Evolutionary conservation across 2,888 invertebrate species (phyloP), one percentile per base, ranked within the genome.

Genomic region (Cryptophagus acutangulus): DNA sequence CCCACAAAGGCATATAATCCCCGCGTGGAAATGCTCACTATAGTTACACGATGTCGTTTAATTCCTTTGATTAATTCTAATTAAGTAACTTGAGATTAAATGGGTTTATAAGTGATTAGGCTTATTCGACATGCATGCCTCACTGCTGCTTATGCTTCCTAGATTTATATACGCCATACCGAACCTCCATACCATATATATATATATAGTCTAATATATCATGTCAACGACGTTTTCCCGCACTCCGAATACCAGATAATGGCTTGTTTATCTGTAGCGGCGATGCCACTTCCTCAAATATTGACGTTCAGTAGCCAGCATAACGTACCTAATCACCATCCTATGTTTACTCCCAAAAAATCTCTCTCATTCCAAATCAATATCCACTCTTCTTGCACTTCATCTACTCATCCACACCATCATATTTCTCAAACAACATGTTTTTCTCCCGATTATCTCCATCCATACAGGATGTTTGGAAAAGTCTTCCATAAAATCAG

Each of bases 291-390:
- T 35, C 33, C 40, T 50, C 48, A 48, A 54, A 54, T 54, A 54
- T 54, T 54, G 54, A 52, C 54, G 44, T 39, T 48, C 43, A 46
- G 49, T 50, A 50, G 51, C 48, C 50, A n/a, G n/a, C n/a, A n/a
- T 35, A 38, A 49, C 49, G 43, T 48, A 43, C 37, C 45, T 50
- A 54, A 52, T 54, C 52, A 49, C 37, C 43, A 37, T 47, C n/a
- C 42, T 45, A 26, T 51, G 48, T 49, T 51, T 49, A 53, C 45
- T n/a, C n/a, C 31, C 15, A 15, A 31, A 31, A 31, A 31, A 31
- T 31, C 15, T 31, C n/a, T n/a, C 31, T 31, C 31, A 31, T 31
- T 31, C 31, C 31, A 31, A 31, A 31, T 31, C 31, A 31, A 31
- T 31, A 31, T 12, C 31, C 15, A n/a, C n/a, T n/a, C n/a, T n/a